Conservation (phyloP, 2,113 vertebrate species). For the Oophaga pumilio region DNA sequence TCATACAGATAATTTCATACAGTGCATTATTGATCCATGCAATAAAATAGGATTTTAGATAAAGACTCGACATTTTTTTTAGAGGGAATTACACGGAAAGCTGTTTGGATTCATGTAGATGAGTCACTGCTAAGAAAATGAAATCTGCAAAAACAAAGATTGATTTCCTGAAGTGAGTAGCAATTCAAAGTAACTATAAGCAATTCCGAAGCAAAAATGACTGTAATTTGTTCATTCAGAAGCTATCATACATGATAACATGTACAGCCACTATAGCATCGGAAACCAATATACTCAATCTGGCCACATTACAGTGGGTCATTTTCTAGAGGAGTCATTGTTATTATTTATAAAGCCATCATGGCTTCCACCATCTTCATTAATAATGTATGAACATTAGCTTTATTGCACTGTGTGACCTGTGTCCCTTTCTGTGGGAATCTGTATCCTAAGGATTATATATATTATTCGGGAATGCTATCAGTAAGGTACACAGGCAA, state of each 20-base stretch:
- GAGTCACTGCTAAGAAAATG: conserved; percentile 34
- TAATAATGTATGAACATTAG: conserved; percentile 28
- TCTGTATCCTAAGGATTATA: conserved; percentile 11
- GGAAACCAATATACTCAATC: conserved; percentile 50
- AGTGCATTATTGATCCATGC: background rate
- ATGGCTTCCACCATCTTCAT: background rate
- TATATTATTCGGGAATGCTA: conserved; percentile 27
- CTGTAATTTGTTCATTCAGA: conserved; percentile 48
- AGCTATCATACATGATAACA: conserved; percentile 51
- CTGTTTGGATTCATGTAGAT: conserved; percentile 4
- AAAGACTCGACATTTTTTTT: background rate
- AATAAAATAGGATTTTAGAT: background rate
- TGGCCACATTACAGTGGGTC: conserved; percentile 21
- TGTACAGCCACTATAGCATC: conserved; percentile 9
- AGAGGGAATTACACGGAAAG: conserved; percentile 16
- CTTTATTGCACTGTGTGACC: conserved; percentile 10
- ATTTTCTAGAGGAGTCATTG: conserved; percentile 12
- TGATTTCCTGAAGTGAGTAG: conserved; percentile 48
- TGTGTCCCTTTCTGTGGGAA: conserved; percentile 3
- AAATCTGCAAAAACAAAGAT: conserved; percentile 51
- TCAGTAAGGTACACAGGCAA: background rate
- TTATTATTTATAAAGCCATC: conserved; percentile 47
- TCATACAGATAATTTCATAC: background rate
- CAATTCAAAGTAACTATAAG: conserved; percentile 33
- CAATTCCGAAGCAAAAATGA: conserved; percentile 32